These are phyloP conservation scores for Chromobotia macracanthus DNA, from an alignment of 2,797 vertebrate genomes.

Conservation along the genomic window DNA sequence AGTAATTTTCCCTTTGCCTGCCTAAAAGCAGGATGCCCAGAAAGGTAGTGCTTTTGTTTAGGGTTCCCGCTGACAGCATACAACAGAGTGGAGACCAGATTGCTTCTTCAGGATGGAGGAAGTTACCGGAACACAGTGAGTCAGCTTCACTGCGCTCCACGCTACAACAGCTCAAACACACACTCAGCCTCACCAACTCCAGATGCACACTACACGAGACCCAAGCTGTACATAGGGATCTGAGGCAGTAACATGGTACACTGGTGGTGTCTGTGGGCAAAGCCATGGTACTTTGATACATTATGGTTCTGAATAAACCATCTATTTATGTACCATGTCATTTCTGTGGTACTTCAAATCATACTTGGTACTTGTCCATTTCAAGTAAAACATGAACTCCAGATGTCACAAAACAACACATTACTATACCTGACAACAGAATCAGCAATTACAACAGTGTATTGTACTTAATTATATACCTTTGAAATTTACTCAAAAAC, in stretches of 20 bases:
- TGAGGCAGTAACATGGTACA: neutral
- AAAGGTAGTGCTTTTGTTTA: conserved; percentile 32
- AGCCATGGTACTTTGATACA: neutral
- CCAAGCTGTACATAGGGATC: too few species aligned
- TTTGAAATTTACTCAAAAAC: too few species aligned
- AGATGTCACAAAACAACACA: too few species aligned
- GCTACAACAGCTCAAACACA: conserved; percentile 21
- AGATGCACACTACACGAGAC: neutral
- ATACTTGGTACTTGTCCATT: too few species aligned
- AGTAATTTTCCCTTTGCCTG: conserved; percentile 42
- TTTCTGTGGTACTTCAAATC: neutral
- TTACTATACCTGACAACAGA: too few species aligned
- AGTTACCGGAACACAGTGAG: conserved; percentile 15
- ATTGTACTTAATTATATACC: too few species aligned
- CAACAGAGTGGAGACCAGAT: conserved; percentile 4
- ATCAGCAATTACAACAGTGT: too few species aligned
- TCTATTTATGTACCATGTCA: neutral
- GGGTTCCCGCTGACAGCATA: conserved; percentile 11
- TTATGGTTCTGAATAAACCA: neutral
- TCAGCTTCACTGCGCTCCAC: conserved; percentile 27
- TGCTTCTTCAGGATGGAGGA: conserved; percentile 21
- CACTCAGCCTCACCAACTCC: neutral
- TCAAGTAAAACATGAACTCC: too few species aligned
- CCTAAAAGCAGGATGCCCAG: neutral
- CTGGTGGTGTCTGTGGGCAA: neutral